Conservation (phyloP, 1,140 invertebrate genomes). For the Pissodes strobi region DNA sequence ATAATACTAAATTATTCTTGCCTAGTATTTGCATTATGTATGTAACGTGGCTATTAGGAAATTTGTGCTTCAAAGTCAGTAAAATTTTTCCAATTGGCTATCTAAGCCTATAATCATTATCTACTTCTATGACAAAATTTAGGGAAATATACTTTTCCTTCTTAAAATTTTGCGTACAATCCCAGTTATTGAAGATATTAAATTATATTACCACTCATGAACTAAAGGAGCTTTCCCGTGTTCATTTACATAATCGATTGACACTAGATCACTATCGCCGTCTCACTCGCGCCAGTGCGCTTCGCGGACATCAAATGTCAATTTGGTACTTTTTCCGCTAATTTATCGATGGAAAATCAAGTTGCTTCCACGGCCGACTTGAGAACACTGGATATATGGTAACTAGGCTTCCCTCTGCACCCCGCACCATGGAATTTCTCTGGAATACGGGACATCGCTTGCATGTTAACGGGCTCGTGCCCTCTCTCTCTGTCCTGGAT, state of each 20-base stretch:
- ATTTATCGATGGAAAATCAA: constrained; percentile 23
- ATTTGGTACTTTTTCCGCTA: constrained; percentile 14
- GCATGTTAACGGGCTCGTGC: constrained; percentile 59
- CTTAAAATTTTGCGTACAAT: too few species aligned
- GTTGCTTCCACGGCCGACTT: constrained; percentile 53
- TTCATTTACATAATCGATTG: constrained; percentile 14
- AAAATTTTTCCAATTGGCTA: too few species aligned
- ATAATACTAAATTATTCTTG: too few species aligned
- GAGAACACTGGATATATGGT: constrained; percentile 58
- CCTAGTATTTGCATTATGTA: too few species aligned
- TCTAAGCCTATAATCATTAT: too few species aligned
- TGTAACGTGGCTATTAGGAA: too few species aligned
- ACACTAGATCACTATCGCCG: background rate
- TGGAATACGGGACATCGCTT: constrained; percentile 60
- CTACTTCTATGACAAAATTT: too few species aligned
- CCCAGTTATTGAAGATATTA: too few species aligned
- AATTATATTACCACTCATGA: background rate
- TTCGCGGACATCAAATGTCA: background rate
- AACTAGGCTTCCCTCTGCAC: constrained; percentile 56
- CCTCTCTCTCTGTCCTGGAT: constrained; percentile 55
- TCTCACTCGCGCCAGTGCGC: background rate
- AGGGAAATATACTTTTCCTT: too few species aligned
- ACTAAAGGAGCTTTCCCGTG: too few species aligned
- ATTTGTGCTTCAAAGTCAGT: too few species aligned
- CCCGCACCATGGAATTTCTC: constrained; percentile 58